These are phyloP conservation scores for Cryptotis parvus DNA, from an alignment of 2,113 vertebrate species.

Conservation along the genomic window DNA sequence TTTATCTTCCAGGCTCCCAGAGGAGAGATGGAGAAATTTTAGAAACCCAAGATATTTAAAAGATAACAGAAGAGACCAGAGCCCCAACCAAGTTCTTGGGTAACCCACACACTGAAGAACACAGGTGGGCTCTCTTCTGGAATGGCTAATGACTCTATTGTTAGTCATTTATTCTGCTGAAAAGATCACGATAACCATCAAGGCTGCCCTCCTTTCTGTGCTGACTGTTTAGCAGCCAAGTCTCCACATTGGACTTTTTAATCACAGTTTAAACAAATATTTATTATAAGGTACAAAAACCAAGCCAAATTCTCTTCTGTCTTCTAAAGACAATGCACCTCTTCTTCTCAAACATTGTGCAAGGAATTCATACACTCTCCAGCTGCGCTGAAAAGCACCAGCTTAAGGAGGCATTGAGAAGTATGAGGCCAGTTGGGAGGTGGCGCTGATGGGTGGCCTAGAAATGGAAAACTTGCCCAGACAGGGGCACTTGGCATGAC, in stretches of 20 bases:
- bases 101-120: constrained; percentile 27
- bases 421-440: not conserved
- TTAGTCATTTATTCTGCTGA: not conserved
- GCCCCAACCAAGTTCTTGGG: not conserved
- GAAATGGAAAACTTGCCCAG: not conserved
- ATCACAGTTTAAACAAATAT: constrained; percentile 57
- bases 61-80: not conserved
- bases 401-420: not conserved
- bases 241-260: constrained; percentile 25
- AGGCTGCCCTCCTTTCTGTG: not conserved
- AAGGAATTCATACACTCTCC: not conserved
- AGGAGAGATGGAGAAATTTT: constrained; percentile 17
- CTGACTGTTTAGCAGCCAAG: not conserved
- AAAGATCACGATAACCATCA: not conserved
- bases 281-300: constrained; percentile 56
- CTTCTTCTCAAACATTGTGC: constrained; percentile 48
- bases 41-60: constrained; percentile 48
- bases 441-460: not conserved
- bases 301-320: not conserved
- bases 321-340: constrained; percentile 31
- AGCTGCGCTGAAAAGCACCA: not conserved
- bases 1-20: not conserved
- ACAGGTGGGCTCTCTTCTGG: not conserved
- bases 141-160: constrained; percentile 4
- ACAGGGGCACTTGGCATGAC: not conserved